Base-by-base conservation (phyloP, 1,140 invertebrate species). In the Brachionus angularis region DNA sequence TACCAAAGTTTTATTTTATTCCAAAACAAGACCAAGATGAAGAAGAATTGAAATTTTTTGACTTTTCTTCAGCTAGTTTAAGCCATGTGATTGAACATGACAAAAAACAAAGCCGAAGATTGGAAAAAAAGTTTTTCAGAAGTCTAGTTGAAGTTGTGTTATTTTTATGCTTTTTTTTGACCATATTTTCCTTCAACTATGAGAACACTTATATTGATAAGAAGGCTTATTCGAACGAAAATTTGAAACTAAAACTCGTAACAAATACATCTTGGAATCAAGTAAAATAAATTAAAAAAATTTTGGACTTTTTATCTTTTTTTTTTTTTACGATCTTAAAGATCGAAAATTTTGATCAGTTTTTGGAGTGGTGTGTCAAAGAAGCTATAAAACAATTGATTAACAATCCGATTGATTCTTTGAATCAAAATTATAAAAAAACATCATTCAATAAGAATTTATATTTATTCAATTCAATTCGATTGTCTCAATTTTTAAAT, bases 81-180 rank as follows among this genome's bases (percentile, higher is more conserved):
- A 55, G 3, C 14, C n/a, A 1, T 5, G 29, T 33, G 16, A 14
- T 29, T 52, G 49, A 52, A 3, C 10, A 21, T 16, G 27, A 33
- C 2, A 55, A 34, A 39, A 58, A 58, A 42, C 36, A 39, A 23
- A 16, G 23, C 27, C 33, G 53, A 14, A 16, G 36, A 2, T 23
- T 58, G 5, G 53, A 58, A 58, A 58, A 58, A 39, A 34, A 58
- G 16, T 58, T 58, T 39, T 58, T 58, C 25, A 18, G 8, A 8
- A 58, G 39, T 23, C 25, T 58, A 1, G 33, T 23, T n/a, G 53
- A 58, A 25, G 39, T 58, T 39, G 10, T 58, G 36, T 58, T 58
- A n/a, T 58, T 39, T 18, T 23, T 58, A 23, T 39, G 36, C 14
- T 58, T 58, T 36, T 58, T 58, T 39, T 21, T 58, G 10, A 34